Base-by-base conservation (phyloP, 2,888 invertebrate genomes). In the Mycalesis mineus region DNA sequence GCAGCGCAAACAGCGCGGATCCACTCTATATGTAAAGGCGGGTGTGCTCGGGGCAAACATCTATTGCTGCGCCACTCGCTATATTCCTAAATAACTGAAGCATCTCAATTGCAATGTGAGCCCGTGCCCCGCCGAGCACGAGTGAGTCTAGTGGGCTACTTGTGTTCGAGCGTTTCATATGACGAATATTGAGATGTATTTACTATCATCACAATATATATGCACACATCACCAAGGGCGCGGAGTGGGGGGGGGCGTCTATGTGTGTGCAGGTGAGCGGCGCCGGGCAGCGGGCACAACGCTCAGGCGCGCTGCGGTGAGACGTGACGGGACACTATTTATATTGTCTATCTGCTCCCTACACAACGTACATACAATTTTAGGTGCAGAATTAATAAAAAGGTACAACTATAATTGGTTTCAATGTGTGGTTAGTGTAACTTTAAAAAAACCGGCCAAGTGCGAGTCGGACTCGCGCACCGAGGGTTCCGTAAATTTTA, bases 21-120 rank as follows among this genome's bases (percentile, higher is more conserved):
- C 58, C 58, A 58, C 52, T 61, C 52, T 55, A 61, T 58, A 61
- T 58, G 58, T 61, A 61, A 53, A 58, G 48, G 55, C 42, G 29
- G 39, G 45, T 45, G 37, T 47, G 47, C 33, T 31, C 29, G 31
- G 17, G 42, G 57, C 53, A 53, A 58, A 58, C 47, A 53, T 36
- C 57, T 51, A 37, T 45, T 39, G 47, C 41, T 33, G 48, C 59
- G 52, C 41, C 52, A 41, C 54, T 50, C 44, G 45, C 49, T 51
- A 50, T 36, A 36, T 41, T 37, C 31, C 7, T 54, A 47, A 47
- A 54, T 47, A 54, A 54, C 28, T 37, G 48, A 13, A 45, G 31
- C 29, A 22, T 37, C 48, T 37, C 37, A n/a, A 37, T 17, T 37
- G 22, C 48, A 48, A 17, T 48, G 36, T 37, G 37, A 22, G 22